A percentile compares a stretch with the other conserved stretches of the same genome.
These are phyloP conservation scores for Drosophila sproati DNA, from an alignment of 1,140 invertebrate species.

Conservation along the genomic window DNA sequence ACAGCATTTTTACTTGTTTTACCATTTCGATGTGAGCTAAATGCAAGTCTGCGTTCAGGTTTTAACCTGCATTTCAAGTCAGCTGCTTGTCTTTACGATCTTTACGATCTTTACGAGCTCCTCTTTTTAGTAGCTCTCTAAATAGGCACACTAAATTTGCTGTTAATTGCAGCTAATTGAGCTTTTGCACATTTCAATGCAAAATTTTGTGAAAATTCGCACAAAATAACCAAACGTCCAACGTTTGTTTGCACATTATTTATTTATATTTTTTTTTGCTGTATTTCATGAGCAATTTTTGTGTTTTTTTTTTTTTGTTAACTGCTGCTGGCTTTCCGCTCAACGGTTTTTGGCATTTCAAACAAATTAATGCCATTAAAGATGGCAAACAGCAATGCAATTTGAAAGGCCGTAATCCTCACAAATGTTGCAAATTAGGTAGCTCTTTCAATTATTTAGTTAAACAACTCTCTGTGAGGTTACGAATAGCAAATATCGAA, in stretches of 20 bases:
- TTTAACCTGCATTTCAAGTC: not conserved
- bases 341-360: constrained; percentile 55
- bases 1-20: too few relatives aligned
- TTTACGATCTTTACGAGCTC: not conserved
- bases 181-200: constrained; percentile 76
- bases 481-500: constrained; percentile 14
- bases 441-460: constrained; percentile 52
- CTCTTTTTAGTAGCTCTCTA: constrained; percentile 40
- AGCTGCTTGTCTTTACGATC: not conserved
- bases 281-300: constrained; percentile 9
- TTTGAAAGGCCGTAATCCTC: constrained; percentile 55
- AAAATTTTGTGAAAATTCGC: constrained; percentile 72
- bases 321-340: constrained; percentile 13
- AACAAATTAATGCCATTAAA: constrained; percentile 64
- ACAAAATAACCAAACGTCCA: constrained; percentile 70
- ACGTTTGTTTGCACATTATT: constrained; percentile 1
- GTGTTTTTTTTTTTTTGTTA: not conserved
- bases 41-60: not conserved
- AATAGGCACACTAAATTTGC: constrained; percentile 36
- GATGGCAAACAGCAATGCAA: constrained; percentile 60
- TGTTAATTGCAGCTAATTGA: constrained; percentile 77
- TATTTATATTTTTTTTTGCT: not conserved
- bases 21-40: not conserved
- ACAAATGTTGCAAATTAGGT: constrained; percentile 75
- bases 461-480: constrained; percentile 16